phyloP scores from a whole-genome alignment of 2,113 vertebrate genomes.

The Mustela lutreola region DNA sequence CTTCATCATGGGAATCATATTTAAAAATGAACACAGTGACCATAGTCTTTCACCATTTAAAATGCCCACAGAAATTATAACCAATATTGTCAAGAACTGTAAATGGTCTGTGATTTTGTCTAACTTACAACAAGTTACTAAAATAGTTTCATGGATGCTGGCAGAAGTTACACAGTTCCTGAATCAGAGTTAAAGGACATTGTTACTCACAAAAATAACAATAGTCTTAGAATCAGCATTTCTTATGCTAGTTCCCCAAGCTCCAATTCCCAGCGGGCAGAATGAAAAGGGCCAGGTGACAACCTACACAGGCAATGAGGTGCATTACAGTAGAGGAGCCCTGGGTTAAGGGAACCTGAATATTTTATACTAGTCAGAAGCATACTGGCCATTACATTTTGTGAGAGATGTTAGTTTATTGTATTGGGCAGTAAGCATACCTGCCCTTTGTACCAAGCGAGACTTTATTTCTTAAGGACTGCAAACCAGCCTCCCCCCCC shows the following conservation, averaged over 20 bases:
- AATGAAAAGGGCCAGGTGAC: neutral
- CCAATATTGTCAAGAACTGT: neutral
- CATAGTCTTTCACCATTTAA: neutral
- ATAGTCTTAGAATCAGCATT: neutral
- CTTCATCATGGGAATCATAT: neutral
- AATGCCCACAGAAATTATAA: neutral
- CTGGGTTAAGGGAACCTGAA: neutral
- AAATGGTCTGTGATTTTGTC: neutral
- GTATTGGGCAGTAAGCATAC: neutral
- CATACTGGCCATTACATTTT: neutral
- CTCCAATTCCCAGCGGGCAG: neutral
- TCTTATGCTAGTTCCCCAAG: neutral
- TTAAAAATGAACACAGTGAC: constrained; percentile 2
- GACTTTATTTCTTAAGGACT: neutral
- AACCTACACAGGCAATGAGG: accelerated
- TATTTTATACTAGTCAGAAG: neutral
- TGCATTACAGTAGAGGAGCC: neutral
- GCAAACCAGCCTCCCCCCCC: neutral
- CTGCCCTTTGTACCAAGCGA: neutral
- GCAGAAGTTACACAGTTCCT: neutral
- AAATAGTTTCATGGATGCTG: neutral
- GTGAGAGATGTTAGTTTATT: neutral
- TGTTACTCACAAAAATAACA: neutral
- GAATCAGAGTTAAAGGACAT: neutral
- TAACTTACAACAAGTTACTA: neutral